Evolutionary conservation across 2,113 vertebrate genomes (phyloP), one percentile per base, ranked within the genome.

Genomic region (Tetraodon nigroviridis): DNA sequence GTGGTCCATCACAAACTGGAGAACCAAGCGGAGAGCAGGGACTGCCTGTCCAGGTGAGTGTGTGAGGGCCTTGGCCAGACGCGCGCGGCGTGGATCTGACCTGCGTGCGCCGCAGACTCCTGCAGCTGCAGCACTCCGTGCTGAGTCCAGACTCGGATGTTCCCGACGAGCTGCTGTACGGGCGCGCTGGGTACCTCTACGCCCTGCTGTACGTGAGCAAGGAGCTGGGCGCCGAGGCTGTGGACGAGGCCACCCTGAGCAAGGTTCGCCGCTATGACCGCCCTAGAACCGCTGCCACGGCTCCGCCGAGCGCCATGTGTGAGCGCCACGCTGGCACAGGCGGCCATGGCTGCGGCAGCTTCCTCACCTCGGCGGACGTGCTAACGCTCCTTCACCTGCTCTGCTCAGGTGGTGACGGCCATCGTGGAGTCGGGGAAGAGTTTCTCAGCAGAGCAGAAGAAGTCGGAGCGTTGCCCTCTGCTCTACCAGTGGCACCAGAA

Each of bases 401-500:
- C 5, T 42, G 2, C 1, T 4, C 53, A 99, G 97, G 94, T 99
- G 5, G 91, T 93, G 69, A 87, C 79, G 2, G 90, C 90, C 63
- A 93, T 99, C 6, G 69, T 98, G 65, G 94, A 96, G 17, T 98
- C 97, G 0, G 97, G 97, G 21, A 96, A 95, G 65, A 92, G 79
- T 51, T 64, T 97, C 17, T 94, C 97, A 0, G 92, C 81, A 27
- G 94, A 95, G 56, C 93, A 98, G 71, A 92, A 92, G 73, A 98
- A 98, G 64, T 81, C 86, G 0, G 97, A 99, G 0, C 94, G 96
- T 46, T 98, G 95, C 22, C 97, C 97, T 0, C 89, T 99, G 32
- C 59, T 98, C 7, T 99, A 95, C 20, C 94, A 98, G 67, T 99
- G 97, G 97, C 97, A 98, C 73, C 90, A 92, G 80, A 99, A 99